Evolutionary conservation across 2,888 invertebrate genomes (phyloP), one percentile per base, ranked within the genome.

Genomic region (Hoplodrina blanda): DNA sequence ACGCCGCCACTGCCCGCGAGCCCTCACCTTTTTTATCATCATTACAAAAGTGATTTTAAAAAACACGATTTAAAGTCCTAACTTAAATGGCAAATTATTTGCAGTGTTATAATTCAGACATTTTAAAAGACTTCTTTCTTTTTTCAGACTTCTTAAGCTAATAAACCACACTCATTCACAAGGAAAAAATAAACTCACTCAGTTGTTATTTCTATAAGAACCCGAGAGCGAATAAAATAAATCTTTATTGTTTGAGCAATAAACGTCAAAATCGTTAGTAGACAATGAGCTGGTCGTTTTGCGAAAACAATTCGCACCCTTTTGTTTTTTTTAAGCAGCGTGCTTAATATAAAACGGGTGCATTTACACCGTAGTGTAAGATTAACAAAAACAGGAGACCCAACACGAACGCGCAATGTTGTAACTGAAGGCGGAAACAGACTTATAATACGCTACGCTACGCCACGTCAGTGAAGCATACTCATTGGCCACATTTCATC

Each of bases 301-400:
- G 85, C 87, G 77, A 82, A 80, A 87, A 82, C 84, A 83, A 85
- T 88, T 87, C 76, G 87, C 85, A 81, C 85, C 84, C 82, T 86
- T 86, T 88, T 87, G 79, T 87, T 87, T 88, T 88, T n/a, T 85
- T 81, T 61, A 73, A 80, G 76, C 66, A 54, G 62, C 25, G 69
- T 65, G 69, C 77, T 87, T 84, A 77, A 83, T 86, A 82, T 85
- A 81, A 25, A 81, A 76, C 20, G 81, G 70, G 15, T 30, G 63
- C 69, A 56, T 62, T 85, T 76, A 85, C 83, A 87, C 85, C 81
- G 84, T 1, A 46, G 20, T 10, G 17, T 46, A 46, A 46, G 0
- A 46, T 15, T 5, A 17, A 3, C 1, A 44, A 44, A 15, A 44
- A 11, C 7, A 4, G 41, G 10, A 5, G 41, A 30, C 30, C 30